These are phyloP conservation scores for Drosophila insularis DNA, from an alignment of 1,140 invertebrate species.

Conservation along the genomic window DNA sequence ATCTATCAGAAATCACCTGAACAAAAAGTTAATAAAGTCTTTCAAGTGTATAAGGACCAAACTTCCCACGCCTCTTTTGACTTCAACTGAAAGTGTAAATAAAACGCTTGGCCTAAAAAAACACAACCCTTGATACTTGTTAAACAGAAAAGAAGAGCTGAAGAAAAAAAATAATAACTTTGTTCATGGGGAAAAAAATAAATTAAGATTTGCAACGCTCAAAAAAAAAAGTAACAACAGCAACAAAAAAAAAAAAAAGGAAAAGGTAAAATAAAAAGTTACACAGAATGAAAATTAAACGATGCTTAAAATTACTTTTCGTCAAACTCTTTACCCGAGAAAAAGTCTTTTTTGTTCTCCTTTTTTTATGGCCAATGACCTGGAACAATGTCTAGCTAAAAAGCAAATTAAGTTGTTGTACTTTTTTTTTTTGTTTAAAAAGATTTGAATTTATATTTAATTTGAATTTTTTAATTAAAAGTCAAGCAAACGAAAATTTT, in stretches of 20 bases:
- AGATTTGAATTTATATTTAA: constrained; percentile 55
- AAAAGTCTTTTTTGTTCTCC: not conserved
- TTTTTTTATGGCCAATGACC: constrained; percentile 16
- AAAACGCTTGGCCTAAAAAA: constrained; percentile 47
- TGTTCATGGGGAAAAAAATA: constrained; percentile 27
- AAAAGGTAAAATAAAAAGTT: constrained; percentile 57
- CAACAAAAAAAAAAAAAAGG: constrained; percentile 32
- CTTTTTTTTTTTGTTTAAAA: constrained; percentile 29
- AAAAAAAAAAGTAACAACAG: constrained; percentile 39
- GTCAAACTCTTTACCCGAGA: constrained; percentile 65
- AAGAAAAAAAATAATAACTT: constrained; percentile 29
- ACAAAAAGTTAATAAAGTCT: constrained; percentile 22
- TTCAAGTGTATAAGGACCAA: constrained; percentile 34
- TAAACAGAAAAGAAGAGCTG: constrained; percentile 25
- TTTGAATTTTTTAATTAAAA: constrained; percentile 76
- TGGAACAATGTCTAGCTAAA: not conserved
- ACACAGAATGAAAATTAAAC: constrained; percentile 77
- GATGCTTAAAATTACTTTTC: constrained; percentile 80
- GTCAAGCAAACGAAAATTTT: constrained; percentile 17
- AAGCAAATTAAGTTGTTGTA: constrained; percentile 7
- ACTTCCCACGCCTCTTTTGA: constrained; percentile 34
- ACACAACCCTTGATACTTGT: constrained; percentile 57
- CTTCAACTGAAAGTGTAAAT: constrained; percentile 30
- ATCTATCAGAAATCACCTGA: constrained; percentile 3
- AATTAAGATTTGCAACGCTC: not conserved